Base-by-base conservation (phyloP, 2,888 invertebrate genomes). In the Calameuta idolon region DNA sequence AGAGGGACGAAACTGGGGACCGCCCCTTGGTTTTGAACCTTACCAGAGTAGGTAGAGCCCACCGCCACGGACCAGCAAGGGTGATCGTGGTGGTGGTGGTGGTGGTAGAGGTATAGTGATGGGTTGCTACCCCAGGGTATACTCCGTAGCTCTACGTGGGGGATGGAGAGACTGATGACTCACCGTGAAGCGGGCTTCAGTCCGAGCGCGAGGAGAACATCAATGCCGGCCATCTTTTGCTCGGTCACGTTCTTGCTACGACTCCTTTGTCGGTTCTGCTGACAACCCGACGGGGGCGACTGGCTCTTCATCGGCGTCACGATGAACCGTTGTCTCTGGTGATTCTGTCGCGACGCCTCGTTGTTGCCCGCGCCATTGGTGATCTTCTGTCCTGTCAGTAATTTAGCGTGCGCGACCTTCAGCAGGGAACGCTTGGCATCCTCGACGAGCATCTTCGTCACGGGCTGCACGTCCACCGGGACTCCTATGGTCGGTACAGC, bases 181-280 rank as follows among this genome's bases (percentile, higher is more conserved):
- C 88, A 91, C 91, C 90, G 85, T 78, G 85, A 83, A 77, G 92
- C 90, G 73, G 94, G 94, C 82, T 93, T 92, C 73, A 94, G 90
- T 31, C 94, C 94, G 40, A 94, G 92, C 69, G 94, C 94, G 75
- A 93, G 89, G 75, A 94, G 90, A 74, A 94, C 92, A 81, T 93
- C 93, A 86, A 93, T 92, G 80, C 89, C 90, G 83, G 87, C 84
- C 86, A 87, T 88, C 83, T 87, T 87, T 83, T 85, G 86, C 77
- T 88, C 87, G 79, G 81, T 79, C 69, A 76, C 78, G 81, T 82
- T 74, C 76, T 84, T 83, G 75, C 80, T 84, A 82, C 83, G 78
- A 55, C 55, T 55, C 55, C 23, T 55, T 79, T 80, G 69, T 34
- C 74, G 74, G 69, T 73, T 81, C 78, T 79, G 80, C 81, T 82